These are phyloP conservation scores for Prionailurus viverrinus DNA, from an alignment of 2,113 vertebrate species.

Conservation along the genomic window DNA sequence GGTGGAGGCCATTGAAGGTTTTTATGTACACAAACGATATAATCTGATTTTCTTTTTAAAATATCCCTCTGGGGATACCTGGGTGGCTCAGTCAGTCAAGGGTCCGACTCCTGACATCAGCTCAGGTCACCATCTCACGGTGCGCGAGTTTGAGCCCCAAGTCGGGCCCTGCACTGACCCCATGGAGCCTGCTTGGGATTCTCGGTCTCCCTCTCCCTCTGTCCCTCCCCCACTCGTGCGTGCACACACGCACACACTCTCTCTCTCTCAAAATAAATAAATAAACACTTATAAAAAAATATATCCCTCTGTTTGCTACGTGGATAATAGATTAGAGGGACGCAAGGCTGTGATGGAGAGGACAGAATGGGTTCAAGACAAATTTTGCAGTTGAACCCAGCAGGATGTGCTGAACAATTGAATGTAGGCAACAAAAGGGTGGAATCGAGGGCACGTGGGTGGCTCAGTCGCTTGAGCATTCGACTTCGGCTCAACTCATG, in stretches of 20 bases:
- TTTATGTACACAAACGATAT: conserved; percentile 1
- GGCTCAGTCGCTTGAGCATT: no score
- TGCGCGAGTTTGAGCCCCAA: neutral
- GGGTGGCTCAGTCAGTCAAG: neutral
- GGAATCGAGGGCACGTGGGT: no score
- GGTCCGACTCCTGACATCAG: neutral
- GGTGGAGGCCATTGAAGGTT: neutral
- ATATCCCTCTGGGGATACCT: neutral
- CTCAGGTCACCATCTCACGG: neutral
- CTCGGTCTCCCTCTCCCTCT: neutral
- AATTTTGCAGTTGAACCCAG: neutral
- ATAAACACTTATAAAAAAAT: no score
- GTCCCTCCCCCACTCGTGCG: neutral
- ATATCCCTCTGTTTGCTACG: no score
- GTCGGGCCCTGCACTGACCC: neutral
- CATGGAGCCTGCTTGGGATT: neutral
- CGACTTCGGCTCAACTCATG: no score
- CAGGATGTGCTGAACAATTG: neutral
- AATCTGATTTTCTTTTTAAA: conserved; percentile 55
- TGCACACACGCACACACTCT: no score
- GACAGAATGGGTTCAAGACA: neutral
- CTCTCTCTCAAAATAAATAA: neutral
- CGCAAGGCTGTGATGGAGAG: no score
- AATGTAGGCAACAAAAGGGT: neutral
- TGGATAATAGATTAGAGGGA: no score